Evolutionary conservation across 2,797 vertebrate species (phyloP), one percentile per base, ranked within the genome.

Genomic region (Sebastes cheni): DNA sequence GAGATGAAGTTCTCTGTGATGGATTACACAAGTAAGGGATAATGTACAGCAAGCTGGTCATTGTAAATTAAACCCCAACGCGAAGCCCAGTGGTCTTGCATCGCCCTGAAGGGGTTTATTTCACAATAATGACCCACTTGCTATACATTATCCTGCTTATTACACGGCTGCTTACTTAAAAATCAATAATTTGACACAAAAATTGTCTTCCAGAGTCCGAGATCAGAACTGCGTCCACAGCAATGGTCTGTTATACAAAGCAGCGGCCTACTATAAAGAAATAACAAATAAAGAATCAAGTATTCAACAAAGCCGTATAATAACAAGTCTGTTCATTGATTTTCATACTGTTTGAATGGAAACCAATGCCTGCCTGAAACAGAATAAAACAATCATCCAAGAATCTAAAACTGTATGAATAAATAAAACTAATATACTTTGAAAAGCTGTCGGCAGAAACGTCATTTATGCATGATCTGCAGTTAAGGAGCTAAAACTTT

Each of bases 171-270:
- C 42, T 50, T 50, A 18, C 42, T 50, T 4, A 20, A 50, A 20
- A 50, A 50, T 20, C 42, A 50, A 50, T 18, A 50, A 50, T 50
- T 50, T 50, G 16, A 50, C 42, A 50, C 16, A 50, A 50, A 50
- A 50, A 50, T 50, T 0, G 16, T 50, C 42, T 2, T 50, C 16
- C 42, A 50, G 0, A 0, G 16, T 50, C 0, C 16, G 16, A 50
- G 16, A 50, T 50, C 16, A 50, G 42, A 0, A 0, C 16, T 50
- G 42, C 42, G 42, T 46, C 42, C 42, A 46, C 0, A 46, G 42
- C 42, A 46, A 46, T 18, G 6, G 3, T 50, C 42, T 46, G 42
- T 46, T 18, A 46, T 46, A 46, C 42, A 46, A 0, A 46, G 42
- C 42, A 46, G 0, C 0, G 16, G 42, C 16, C 16, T 50, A 8